Conservation (phyloP, 2,888 invertebrate species). For the Athripsodes cinereus region DNA sequence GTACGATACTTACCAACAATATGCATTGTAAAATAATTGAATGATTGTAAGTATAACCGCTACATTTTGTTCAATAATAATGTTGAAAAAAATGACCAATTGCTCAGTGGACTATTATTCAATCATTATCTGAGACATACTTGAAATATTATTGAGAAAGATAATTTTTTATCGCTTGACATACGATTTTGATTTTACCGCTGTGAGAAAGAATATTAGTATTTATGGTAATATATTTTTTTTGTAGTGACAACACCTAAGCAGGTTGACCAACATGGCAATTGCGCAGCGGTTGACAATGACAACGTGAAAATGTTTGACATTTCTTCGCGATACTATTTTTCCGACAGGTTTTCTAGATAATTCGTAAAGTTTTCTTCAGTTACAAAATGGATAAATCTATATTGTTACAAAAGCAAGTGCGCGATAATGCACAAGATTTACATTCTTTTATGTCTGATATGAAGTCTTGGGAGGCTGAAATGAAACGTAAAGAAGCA, state of each 20-base stretch:
- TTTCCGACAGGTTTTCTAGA: constrained; percentile 6
- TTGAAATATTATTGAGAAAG: no score
- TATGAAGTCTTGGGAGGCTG: constrained; percentile 63
- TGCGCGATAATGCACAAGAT: constrained; percentile 65
- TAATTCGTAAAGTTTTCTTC: constrained; percentile 10
- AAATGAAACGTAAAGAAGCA: constrained; percentile 67
- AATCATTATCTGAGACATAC: no score
- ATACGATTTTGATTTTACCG: no score
- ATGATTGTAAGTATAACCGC: no score
- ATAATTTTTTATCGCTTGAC: no score
- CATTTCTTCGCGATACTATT: constrained; percentile 3
- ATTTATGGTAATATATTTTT: constrained; percentile 6
- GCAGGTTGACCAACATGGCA: not conserved
- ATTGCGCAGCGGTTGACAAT: constrained; percentile 17
- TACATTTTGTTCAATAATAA: no score
- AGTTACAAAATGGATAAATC: constrained; percentile 49
- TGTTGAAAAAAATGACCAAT: no score
- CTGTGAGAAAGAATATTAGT: no score
- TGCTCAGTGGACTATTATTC: no score
- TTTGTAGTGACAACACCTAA: constrained; percentile 6
- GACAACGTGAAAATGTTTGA: constrained; percentile 25
- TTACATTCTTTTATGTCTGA: constrained; percentile 65
- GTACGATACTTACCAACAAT: no score
- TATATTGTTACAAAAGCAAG: constrained; percentile 61
- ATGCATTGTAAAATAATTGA: no score